Evolutionary conservation across 2,113 vertebrate genomes (phyloP).

Genomic region (Leucoraja erinaceus): DNA sequence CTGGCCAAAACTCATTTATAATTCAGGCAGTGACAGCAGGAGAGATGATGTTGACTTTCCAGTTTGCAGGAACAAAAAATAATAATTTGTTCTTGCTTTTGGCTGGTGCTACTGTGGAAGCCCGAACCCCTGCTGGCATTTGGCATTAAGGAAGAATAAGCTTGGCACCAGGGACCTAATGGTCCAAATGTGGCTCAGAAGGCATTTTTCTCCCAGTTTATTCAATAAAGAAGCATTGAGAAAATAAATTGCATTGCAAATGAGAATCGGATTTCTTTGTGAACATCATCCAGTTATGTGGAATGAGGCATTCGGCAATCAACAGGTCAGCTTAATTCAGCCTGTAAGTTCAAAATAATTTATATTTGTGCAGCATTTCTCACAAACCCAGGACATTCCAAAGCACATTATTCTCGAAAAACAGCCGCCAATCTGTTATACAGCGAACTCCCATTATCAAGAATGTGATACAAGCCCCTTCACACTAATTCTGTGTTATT

Average conservation of each 20-base stretch:
- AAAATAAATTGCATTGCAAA: conserved; percentile 22
- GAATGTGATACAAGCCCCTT: no score
- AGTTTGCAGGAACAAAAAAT: background rate
- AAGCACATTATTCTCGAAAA: no score
- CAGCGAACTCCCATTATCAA: no score
- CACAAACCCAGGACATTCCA: no score
- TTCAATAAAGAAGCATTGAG: background rate
- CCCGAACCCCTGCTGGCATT: background rate
- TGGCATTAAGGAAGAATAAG: conserved; percentile 30
- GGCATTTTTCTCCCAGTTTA: conserved; percentile 8
- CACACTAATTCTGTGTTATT: no score
- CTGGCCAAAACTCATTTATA: conserved; percentile 6
- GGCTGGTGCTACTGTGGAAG: background rate
- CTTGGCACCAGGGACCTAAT: background rate
- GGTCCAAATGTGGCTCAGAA: background rate
- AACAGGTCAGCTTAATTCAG: background rate
- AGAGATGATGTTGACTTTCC: conserved; percentile 15
- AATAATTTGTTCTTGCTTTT: background rate
- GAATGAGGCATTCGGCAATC: background rate
- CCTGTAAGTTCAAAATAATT: background rate
- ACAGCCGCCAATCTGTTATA: no score
- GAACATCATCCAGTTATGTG: background rate
- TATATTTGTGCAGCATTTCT: no score
- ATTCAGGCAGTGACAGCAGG: conserved; percentile 30
- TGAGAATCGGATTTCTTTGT: background rate